Percentiles rank a stretch among this genome's conserved stretches.
These are phyloP conservation scores for Pollimyrus isidori DNA, from an alignment of 2,113 vertebrate genomes.

Conservation along the genomic window DNA sequence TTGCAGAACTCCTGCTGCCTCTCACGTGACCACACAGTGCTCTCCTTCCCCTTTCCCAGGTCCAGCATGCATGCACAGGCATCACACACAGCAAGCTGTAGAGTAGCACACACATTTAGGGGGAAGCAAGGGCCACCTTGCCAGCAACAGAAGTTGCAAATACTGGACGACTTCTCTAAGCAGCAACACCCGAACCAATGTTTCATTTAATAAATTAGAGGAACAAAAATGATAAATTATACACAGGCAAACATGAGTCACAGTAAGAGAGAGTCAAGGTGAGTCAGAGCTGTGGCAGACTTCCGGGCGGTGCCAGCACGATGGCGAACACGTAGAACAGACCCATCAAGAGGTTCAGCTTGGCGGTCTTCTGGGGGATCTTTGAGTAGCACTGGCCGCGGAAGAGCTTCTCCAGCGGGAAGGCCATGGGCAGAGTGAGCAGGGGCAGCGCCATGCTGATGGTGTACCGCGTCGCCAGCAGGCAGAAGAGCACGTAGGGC, in stretches of 20 bases:
- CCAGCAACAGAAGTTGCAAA: constrained; percentile 27
- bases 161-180: background rate
- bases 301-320: constrained; percentile 73
- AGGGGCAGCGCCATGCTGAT: constrained; percentile 91
- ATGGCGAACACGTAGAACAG: constrained; percentile 94
- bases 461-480: constrained; percentile 84
- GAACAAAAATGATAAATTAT: constrained; percentile 28
- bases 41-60: background rate
- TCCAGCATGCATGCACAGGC: background rate
- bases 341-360: constrained; percentile 89
- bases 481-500: constrained; percentile 86
- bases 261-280: constrained; percentile 20
- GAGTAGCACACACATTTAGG: background rate
- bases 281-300: constrained; percentile 73
- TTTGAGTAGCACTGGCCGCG: constrained; percentile 78
- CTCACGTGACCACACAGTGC: background rate
- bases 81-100: background rate
- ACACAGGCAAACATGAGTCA: constrained; percentile 25
- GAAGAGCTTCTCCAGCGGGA: constrained; percentile 86
- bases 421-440: constrained; percentile 89
- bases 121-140: background rate
- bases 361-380: constrained; percentile 90
- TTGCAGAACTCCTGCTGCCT: background rate
- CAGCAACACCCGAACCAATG: background rate
- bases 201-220: constrained; percentile 56